Conservation (phyloP, 2,888 invertebrate genomes). For the Hydroisotoma schaefferi region DNA sequence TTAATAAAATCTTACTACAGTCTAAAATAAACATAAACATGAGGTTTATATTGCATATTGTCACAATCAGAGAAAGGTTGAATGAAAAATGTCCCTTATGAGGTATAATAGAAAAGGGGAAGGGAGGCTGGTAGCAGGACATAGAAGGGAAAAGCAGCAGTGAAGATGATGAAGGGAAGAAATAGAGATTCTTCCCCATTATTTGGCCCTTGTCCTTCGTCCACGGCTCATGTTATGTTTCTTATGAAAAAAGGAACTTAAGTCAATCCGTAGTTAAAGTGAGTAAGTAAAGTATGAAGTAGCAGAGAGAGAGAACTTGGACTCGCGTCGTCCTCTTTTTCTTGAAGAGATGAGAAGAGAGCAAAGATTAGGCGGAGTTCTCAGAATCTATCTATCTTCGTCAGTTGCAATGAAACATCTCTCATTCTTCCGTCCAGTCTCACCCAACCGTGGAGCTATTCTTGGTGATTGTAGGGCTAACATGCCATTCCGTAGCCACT, state of each 20-base stretch:
- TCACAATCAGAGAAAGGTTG: too few relatives aligned
- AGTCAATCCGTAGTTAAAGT: slow-evolving; percentile 11
- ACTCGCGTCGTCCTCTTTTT: slow-evolving; percentile 12
- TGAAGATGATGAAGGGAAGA: not conserved
- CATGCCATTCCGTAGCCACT: too few relatives aligned
- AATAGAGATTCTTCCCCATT: not conserved
- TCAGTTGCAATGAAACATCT: slow-evolving; percentile 46
- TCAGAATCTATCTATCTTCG: slow-evolving; percentile 48
- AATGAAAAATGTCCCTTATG: too few relatives aligned
- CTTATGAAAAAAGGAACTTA: slow-evolving; percentile 3
- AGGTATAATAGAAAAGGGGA: not conserved
- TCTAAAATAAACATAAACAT: too few relatives aligned
- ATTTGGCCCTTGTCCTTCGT: not conserved
- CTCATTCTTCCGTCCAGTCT: slow-evolving; percentile 41
- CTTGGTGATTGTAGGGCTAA: too few relatives aligned
- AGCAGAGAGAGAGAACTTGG: slow-evolving; percentile 9
- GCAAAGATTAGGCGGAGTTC: slow-evolving; percentile 48
- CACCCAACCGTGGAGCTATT: slow-evolving; percentile 26
- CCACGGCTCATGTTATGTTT: not conserved
- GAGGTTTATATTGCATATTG: too few relatives aligned
- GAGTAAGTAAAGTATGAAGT: too few relatives aligned
- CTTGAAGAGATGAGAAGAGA: slow-evolving; percentile 29
- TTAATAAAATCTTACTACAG: too few relatives aligned
- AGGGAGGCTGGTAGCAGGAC: not conserved
- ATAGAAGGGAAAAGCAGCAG: not conserved